Base-by-base conservation (phyloP, 2,113 vertebrate genomes). In the Istiophorus platypterus region DNA sequence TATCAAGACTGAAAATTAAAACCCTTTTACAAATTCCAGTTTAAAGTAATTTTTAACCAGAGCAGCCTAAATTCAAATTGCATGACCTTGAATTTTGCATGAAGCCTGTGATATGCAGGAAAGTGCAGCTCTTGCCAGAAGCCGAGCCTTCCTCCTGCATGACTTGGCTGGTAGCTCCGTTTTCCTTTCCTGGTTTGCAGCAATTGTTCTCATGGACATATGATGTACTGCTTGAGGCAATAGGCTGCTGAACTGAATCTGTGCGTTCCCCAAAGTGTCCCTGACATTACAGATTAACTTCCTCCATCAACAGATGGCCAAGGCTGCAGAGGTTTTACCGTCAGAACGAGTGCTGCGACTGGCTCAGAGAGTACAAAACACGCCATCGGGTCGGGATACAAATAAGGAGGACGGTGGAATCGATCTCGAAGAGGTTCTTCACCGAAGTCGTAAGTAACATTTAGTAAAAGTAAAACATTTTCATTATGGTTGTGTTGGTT, bases 391-490 rank as follows among this genome's bases (percentile, higher is more conserved):
- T 97, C 2, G 98, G 98, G 0, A 91, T 97, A 49, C 96, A 98
- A 59, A 97, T 98, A 51, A 94, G 95, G 84, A 95, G 94, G 80
- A 98, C 97, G 0, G 97, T 99, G 42, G 96, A 96, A 66, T 97
- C 97, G 0, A 98, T 99, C 91, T 99, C 97, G 27, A 98, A 97
- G 92, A 95, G 97, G 76, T 99, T 99, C 94, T 99, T 98, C 88
- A 96, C 97, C 18, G 98, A 99, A 85, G 97, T 98, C 1, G 98
- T 99, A 89, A 97, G 98, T 88, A 22, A 39, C 14, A 4, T 27
- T 41, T 41, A 27, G 22, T 20, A 22, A 57, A 15, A 45, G n/a
- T 7, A 26, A 26, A 54, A 20, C 47, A 14, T 68, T 10, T 6
- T 59, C 1, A 15, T 71, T 2, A 52, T 6, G 15, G 27, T 14